phyloP scores from a whole-genome alignment of 2,888 invertebrate species.

The Hetaerina titia region DNA sequence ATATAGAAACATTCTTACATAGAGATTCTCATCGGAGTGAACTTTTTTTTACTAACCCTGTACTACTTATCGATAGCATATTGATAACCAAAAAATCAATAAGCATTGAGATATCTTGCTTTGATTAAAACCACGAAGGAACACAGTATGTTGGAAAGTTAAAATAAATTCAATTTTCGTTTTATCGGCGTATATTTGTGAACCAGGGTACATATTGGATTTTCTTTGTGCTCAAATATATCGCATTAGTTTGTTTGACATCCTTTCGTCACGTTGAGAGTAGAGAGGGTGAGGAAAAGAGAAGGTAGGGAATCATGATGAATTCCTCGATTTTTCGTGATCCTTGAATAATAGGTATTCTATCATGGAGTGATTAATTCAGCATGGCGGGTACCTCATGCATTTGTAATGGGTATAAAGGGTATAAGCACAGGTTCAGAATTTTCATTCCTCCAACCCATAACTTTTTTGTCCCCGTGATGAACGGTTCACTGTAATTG shows the following conservation, averaged over 20 bases:
- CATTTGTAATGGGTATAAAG: not conserved
- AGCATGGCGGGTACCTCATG: not conserved
- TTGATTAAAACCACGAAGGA: too few species aligned
- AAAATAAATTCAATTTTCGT: not conserved
- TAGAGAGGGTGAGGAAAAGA: not conserved
- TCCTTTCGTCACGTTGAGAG: not conserved
- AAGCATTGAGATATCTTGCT: too few species aligned
- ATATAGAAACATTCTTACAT: too few species aligned
- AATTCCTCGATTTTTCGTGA: not conserved
- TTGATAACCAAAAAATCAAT: too few species aligned
- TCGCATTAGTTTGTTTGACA: not conserved
- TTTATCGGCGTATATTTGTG: not conserved
- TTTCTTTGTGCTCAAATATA: not conserved
- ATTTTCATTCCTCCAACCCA: not conserved
- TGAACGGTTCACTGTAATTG: not conserved
- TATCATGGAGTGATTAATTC: not conserved
- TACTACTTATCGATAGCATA: too few species aligned
- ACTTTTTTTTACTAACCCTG: too few species aligned
- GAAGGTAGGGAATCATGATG: not conserved
- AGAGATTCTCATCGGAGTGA: too few species aligned
- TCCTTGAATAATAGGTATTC: not conserved
- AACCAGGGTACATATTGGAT: not conserved
- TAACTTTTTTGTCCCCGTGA: not conserved
- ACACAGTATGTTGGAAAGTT: not conserved
- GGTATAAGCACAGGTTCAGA: not conserved